A percentile compares a stretch with the other conserved stretches of the same genome.
Conservation (phyloP, 1,140 invertebrate genomes). For the Drosophila kikkawai region DNA sequence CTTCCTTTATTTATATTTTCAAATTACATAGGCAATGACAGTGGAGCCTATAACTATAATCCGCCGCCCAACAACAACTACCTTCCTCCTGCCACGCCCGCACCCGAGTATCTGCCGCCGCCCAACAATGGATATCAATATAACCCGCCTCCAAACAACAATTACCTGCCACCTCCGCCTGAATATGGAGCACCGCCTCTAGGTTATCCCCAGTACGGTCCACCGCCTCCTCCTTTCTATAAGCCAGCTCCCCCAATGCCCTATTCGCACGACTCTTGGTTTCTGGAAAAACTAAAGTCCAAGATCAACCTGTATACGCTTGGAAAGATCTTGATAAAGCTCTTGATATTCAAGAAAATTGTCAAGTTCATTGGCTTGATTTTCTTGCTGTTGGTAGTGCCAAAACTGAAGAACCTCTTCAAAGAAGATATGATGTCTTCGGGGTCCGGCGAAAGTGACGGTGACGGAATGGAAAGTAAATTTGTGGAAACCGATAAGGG, state of each 20-base stretch:
- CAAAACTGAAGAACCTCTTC: constrained; percentile 87
- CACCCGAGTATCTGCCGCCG: constrained; percentile 26
- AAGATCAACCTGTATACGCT: constrained; percentile 90
- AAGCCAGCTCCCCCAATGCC: constrained; percentile 85
- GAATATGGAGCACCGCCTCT: constrained; percentile 59
- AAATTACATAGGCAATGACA: constrained; percentile 18
- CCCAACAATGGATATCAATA: constrained; percentile 69
- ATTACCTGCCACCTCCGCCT: constrained; percentile 71
- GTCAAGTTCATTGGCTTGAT: constrained; percentile 91
- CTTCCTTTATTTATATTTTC: background rate
- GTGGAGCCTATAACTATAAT: constrained; percentile 28
- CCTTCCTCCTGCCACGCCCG: constrained; percentile 20
- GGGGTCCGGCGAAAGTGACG: constrained; percentile 53
- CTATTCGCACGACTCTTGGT: constrained; percentile 86
- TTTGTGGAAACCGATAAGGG: constrained; percentile 67
- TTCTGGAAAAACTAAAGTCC: constrained; percentile 87
- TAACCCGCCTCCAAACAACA: constrained; percentile 78
- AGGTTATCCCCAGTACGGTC: constrained; percentile 54
- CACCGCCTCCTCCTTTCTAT: constrained; percentile 77
- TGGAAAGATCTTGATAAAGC: constrained; percentile 90
- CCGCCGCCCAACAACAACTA: constrained; percentile 37
- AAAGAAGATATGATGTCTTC: constrained; percentile 57
- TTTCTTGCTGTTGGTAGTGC: constrained; percentile 90
- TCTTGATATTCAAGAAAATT: constrained; percentile 91
- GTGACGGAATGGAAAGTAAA: constrained; percentile 67